phyloP scores from a whole-genome alignment of 2,888 invertebrate species.

The Amiota mariae region DNA sequence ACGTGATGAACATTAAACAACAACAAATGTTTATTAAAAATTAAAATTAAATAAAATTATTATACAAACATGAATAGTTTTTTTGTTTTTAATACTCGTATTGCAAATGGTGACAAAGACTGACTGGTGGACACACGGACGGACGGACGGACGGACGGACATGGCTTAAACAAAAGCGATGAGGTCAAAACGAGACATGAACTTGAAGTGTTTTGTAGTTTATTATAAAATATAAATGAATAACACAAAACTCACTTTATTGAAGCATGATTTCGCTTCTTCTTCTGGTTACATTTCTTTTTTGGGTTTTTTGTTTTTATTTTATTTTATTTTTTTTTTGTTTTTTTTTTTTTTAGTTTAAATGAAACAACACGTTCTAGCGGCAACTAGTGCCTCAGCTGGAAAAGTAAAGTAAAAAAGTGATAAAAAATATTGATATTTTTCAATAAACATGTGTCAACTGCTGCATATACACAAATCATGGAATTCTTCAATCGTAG shows the following conservation, averaged over 20 bases:
- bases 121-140: no score
- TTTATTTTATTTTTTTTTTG: not conserved
- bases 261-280: no score
- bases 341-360: not conserved
- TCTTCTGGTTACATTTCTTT: not conserved
- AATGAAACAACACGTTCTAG: no score
- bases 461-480: not conserved
- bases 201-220: conserved; percentile 26
- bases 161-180: conserved; percentile 8
- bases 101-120: not conserved
- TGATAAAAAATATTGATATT: not conserved
- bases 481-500: not conserved
- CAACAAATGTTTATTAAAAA: not conserved
- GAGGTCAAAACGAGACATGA: conserved; percentile 28
- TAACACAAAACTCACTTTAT: not conserved
- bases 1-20: conserved; percentile 43
- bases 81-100: no score
- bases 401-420: not conserved
- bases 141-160: not conserved
- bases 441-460: no score
- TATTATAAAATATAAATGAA: not conserved
- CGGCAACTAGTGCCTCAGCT: no score
- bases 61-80: no score
- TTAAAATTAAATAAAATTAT: conserved; percentile 9
- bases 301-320: not conserved